Base-by-base conservation (phyloP, 2,113 vertebrate genomes). In the Pogonocichla stellata region DNA sequence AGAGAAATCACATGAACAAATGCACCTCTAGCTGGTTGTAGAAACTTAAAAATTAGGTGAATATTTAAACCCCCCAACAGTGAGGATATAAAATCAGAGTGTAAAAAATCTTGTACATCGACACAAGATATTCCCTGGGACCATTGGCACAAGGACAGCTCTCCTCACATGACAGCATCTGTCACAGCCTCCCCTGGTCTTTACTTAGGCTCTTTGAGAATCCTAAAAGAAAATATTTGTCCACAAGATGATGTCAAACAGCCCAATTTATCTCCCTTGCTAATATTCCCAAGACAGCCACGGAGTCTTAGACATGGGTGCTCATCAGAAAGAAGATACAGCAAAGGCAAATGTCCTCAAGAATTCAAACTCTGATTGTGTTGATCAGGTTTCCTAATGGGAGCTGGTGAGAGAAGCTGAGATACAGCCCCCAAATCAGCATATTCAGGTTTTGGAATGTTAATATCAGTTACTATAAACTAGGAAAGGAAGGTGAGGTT, bases 221-320 rank as follows among this genome's bases (percentile, higher is more conserved):
- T 86, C 94, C 70, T 45, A 14, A 64, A 92, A 91, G 93, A 95
- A 92, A 95, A 74, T 24, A 89, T 66, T 97, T 96, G 94, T 93
- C 93, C 87, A 80, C 92, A 90, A 91, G n/a, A 66, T 98, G 96
- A 98, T 92, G 95, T 98, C 96, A 98, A 97, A 80, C 80, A 67
- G 70, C 93, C 85, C 26, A 67, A 86, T 92, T 96, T 97, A 93
- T 82, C 94, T 42, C 19, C 50, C n/a, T 78, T 82, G 9, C 86
- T 93, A 89, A 89, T 48, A 77, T 25, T 93, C 86, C 81, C 86
- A 53, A 53, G 84, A 67, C 93, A 69, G 89, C 65, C 67, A 22
- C 83, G 51, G 42, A 31, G 26, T 25, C 56, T 80, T 57, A 47
- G 86, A 72, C 54, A 19, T 0, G 13, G 38, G 62, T 36, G 31